Conservation (phyloP, 2,888 invertebrate species). For the Helicoverpa assulta region DNA sequence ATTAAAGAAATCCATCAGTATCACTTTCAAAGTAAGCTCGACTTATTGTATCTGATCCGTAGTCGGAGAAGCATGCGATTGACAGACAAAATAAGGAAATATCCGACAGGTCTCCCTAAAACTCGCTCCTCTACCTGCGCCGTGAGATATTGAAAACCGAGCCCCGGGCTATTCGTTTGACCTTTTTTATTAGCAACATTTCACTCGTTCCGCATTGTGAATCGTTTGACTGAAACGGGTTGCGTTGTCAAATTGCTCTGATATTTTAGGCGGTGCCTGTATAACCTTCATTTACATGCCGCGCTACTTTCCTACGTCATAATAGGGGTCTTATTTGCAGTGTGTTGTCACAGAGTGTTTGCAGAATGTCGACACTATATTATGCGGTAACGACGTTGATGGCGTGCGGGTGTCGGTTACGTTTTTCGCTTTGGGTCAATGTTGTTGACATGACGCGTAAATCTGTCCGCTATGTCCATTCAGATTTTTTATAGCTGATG, state of each 20-base stretch:
- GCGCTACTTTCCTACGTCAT: conserved; percentile 70
- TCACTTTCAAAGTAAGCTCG: conserved; percentile 17
- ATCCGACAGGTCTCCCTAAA: conserved; percentile 74
- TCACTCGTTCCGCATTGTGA: conserved; percentile 86
- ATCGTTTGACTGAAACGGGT: conserved; percentile 81
- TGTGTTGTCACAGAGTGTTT: conserved; percentile 60
- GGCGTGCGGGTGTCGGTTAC: conserved; percentile 23
- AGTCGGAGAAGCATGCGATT: conserved; percentile 74
- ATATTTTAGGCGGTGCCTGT: conserved; percentile 78
- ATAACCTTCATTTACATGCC: conserved; percentile 79
- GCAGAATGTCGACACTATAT: conserved; percentile 58
- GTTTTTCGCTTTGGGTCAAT: conserved; percentile 32
- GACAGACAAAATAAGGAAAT: conserved; percentile 82
- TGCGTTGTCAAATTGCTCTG: conserved; percentile 84
- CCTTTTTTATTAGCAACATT: conserved; percentile 88
- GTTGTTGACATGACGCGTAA: conserved; percentile 21
- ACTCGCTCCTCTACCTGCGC: conserved; percentile 73
- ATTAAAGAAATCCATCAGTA: conserved; percentile 17
- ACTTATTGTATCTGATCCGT: conserved; percentile 62
- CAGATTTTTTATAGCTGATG: conserved; percentile 7
- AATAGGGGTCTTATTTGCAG: conserved; percentile 72
- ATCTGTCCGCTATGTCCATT: conserved; percentile 10
- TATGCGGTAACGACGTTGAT: conserved; percentile 51
- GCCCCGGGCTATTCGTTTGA: conserved; percentile 82
- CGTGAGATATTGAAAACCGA: conserved; percentile 88